phyloP scores from a whole-genome alignment of 2,113 vertebrate species.

The Cyrtonyx montezumae region DNA sequence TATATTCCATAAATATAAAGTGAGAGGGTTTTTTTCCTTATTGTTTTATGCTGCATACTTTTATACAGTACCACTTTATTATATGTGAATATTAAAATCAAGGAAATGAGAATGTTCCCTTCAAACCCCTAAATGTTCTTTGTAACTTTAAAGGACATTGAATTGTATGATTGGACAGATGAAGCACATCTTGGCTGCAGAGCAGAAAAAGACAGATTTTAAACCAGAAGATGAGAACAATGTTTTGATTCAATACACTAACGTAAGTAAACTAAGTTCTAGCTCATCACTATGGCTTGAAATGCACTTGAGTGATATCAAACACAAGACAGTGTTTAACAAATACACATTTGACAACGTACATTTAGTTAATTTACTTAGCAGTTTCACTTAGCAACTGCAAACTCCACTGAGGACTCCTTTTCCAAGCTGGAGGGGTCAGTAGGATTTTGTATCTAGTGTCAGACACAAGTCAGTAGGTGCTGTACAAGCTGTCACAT shows the following conservation, averaged over 20 bases:
- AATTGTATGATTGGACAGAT: constrained; percentile 99
- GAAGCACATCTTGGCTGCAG: constrained; percentile 95
- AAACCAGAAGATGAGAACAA: constrained; percentile 98
- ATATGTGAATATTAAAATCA: not conserved
- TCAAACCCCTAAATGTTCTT: constrained; percentile 12
- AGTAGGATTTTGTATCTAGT: not conserved
- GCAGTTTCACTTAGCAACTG: not conserved
- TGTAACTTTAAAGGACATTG: constrained; percentile 87
- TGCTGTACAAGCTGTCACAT: not conserved
- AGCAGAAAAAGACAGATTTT: constrained; percentile 99
- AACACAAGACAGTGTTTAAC: not conserved
- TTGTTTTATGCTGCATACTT: not conserved
- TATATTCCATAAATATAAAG: not conserved
- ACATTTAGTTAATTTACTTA: not conserved
- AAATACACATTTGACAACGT: not conserved
- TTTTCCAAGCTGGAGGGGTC: not conserved
- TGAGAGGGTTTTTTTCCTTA: not conserved
- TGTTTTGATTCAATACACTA: constrained; percentile 96
- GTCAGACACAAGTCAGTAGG: not conserved
- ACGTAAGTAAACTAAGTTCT: constrained; percentile 81
- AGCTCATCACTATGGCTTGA: not conserved
- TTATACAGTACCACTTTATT: not conserved
- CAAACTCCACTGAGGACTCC: not conserved
- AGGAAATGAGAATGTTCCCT: not conserved
- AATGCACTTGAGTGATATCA: not conserved